Evolutionary conservation across 2,797 vertebrate genomes (phyloP), one percentile per base, ranked within the genome.

Genomic region (Peromyscus melanophrys): DNA sequence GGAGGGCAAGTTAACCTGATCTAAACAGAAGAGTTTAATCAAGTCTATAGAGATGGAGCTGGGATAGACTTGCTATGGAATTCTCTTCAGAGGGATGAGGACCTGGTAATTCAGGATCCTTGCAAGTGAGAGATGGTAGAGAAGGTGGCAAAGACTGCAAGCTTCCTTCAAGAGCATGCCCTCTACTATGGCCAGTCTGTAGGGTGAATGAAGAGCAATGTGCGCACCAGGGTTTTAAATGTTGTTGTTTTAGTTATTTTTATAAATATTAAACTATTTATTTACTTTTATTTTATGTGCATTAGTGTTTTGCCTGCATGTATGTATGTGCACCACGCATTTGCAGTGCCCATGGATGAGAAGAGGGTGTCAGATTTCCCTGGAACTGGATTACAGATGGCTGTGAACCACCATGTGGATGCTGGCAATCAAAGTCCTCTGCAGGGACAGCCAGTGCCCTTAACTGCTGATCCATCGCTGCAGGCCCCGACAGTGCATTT

Each of bases 21-120:
- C 31, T 40, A 43, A 34, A 73, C 10, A 49, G 52, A 82, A 84
- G 4, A 37, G 75, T 83, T 95, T 73, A 77, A 25, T 73, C 81
- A 29, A 25, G 49, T 83, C 43, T 23, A 29, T 17, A 27, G 73
- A 89, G 80, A 34, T 25, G n/a, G 37, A 57, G 6, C 29, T 25
- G 17, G 46, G 19, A 1, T 4, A 7, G 23, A 21, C 34, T 89
- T 90, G 57, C 87, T 78, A 19, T 8, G 34, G 46, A 52, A 12
- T 40, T 34, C 55, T 94, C 94, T 67, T 93, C 83, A 90, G 69
- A 86, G 81, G 84, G 37, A 21, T 81, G 77, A 55, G 65, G 29
- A 7, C 43, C 4, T 14, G 0, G 71, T 0, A 0, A 71, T 43
- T 4, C 25, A 8, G 77, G 84, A 27, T 89, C 55, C 71, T 83